phyloP scores from a whole-genome alignment of 2,113 vertebrate species.

The Nerophis ophidion region DNA sequence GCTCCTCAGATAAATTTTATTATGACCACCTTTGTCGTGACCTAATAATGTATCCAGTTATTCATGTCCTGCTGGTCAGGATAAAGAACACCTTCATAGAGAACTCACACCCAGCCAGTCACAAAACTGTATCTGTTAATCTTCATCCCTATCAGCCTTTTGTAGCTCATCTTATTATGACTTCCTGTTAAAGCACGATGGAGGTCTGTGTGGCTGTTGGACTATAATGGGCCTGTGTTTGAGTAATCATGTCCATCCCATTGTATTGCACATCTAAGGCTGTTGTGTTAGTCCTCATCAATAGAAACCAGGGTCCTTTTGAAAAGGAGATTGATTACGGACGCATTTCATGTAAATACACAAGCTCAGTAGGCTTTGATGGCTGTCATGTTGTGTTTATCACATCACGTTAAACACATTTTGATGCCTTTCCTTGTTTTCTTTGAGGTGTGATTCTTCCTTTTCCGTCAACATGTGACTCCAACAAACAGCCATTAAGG shows the following conservation, averaged over 20 bases:
- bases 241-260: conserved; percentile 67
- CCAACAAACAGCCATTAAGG: conserved; percentile 31
- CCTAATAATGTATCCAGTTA: conserved; percentile 63
- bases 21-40: conserved; percentile 62
- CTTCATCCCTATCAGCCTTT: conserved; percentile 66
- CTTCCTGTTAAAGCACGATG: conserved; percentile 66
- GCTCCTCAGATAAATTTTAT: conserved; percentile 48
- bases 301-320: conserved; percentile 59
- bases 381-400: conserved; percentile 41
- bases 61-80: conserved; percentile 62
- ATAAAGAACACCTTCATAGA: conserved; percentile 66
- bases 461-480: conserved; percentile 26
- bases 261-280: conserved; percentile 71
- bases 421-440: conserved; percentile 45
- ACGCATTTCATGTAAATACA: conserved; percentile 52
- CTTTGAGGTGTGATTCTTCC: conserved; percentile 30
- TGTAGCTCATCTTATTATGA: conserved; percentile 73
- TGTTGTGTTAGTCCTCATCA: conserved; percentile 61
- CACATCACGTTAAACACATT: conserved; percentile 35
- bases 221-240: conserved; percentile 70
- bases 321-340: conserved; percentile 65
- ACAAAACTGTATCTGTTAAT: conserved; percentile 67
- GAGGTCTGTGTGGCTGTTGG: conserved; percentile 61
- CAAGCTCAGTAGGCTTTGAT: conserved; percentile 51
- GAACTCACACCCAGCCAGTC: conserved; percentile 53